Evolutionary conservation across 1,140 invertebrate genomes (phyloP).

Genomic region (Reticulitermes speratus): DNA sequence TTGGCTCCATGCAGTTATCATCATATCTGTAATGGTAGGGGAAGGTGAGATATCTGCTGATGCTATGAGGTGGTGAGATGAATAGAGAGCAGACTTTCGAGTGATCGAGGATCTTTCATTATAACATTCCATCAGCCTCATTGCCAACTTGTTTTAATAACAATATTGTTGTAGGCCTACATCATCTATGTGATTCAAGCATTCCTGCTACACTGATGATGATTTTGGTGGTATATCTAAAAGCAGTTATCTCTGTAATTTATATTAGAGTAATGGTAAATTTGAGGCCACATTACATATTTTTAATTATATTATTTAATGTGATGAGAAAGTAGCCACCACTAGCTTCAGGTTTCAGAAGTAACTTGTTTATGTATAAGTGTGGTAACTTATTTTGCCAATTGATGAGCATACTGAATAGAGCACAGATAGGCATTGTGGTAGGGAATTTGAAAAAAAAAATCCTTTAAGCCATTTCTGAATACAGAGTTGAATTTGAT

Average conservation of each 20-base stretch:
- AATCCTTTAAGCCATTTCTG: background rate
- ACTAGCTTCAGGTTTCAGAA: background rate
- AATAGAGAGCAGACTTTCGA: background rate
- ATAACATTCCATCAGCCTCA: slow-evolving; percentile 13
- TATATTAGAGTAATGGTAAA: background rate
- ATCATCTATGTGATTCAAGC: background rate
- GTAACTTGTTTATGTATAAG: background rate
- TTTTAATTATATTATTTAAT: too few relatives aligned
- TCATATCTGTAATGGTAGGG: background rate
- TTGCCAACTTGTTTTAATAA: background rate
- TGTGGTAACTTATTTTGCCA: background rate
- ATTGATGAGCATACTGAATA: too few relatives aligned
- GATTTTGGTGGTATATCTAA: background rate
- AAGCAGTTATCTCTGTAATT: background rate
- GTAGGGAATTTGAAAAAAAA: too few relatives aligned
- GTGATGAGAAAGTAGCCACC: too few relatives aligned
- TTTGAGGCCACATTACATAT: background rate
- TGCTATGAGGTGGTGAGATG: slow-evolving; percentile 4
- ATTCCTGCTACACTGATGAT: background rate
- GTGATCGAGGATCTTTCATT: background rate
- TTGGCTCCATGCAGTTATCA: background rate
- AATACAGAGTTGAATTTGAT: background rate
- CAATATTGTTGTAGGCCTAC: background rate
- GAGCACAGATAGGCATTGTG: too few relatives aligned
- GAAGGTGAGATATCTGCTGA: background rate